A percentile compares a stretch with the other conserved stretches of the same genome.
These are phyloP conservation scores for Decapterus maruadsi DNA, from an alignment of 2,797 vertebrate species.

Conservation along the genomic window DNA sequence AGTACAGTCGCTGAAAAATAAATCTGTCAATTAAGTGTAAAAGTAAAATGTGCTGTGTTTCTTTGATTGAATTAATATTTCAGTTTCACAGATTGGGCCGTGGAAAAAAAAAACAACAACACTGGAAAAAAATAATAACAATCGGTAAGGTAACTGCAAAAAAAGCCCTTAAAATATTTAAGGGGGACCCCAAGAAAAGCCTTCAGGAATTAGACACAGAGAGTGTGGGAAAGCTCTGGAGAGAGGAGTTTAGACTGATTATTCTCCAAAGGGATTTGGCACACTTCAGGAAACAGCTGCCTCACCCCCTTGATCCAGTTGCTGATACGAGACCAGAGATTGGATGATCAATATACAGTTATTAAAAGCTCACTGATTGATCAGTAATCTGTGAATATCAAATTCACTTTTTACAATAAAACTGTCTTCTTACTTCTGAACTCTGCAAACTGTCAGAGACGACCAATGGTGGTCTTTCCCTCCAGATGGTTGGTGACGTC, in stretches of 20 bases:
- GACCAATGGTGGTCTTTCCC: conserved; percentile 30
- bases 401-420: background rate
- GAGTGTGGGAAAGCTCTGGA: conserved; percentile 28
- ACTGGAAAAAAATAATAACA: too few species aligned
- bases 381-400: background rate
- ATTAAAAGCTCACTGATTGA: background rate
- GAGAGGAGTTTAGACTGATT: conserved; percentile 7
- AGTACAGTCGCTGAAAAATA: too few species aligned
- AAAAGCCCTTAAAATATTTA: background rate
- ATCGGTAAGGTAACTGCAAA: too few species aligned
- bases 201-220: background rate
- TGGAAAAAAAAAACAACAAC: too few species aligned
- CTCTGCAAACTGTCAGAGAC: background rate
- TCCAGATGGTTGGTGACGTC: conserved; percentile 64
- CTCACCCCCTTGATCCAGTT: background rate
- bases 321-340: background rate
- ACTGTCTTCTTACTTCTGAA: background rate
- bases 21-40: too few species aligned
- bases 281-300: conserved; percentile 38
- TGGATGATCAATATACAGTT: background rate
- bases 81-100: too few species aligned
- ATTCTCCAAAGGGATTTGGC: conserved; percentile 28
- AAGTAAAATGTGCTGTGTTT: too few species aligned
- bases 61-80: too few species aligned
- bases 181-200: background rate